A percentile compares a stretch with the other conserved stretches of the same genome.
phyloP scores from a whole-genome alignment of 2,113 vertebrate species.

The Tychaedon coryphoeus region DNA sequence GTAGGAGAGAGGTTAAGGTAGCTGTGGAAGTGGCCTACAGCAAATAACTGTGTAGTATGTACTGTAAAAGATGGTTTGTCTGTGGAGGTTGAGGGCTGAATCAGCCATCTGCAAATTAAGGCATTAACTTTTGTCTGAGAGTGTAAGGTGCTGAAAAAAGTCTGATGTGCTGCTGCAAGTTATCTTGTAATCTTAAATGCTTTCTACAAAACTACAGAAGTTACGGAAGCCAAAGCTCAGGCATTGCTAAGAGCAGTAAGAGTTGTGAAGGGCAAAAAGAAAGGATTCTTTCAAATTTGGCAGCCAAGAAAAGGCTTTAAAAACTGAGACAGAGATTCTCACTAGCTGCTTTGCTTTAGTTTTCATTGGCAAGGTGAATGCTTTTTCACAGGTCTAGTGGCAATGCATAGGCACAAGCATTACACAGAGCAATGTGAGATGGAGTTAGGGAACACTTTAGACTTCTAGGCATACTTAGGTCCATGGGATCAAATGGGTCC shows the following conservation, averaged over 20 bases:
- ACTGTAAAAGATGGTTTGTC: background rate
- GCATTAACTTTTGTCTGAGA: background rate
- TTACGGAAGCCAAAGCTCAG: background rate
- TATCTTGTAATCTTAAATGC: background rate
- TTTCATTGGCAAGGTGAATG: background rate
- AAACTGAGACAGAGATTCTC: background rate
- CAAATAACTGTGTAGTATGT: background rate
- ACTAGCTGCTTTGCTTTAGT: background rate
- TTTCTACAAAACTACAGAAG: background rate
- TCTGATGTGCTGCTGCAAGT: background rate
- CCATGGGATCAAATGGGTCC: background rate
- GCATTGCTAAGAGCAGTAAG: background rate
- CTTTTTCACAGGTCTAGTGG: background rate
- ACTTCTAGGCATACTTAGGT: background rate
- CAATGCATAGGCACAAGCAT: accelerated
- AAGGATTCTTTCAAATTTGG: background rate
- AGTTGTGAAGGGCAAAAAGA: background rate
- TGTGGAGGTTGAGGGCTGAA: background rate
- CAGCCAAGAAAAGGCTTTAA: background rate
- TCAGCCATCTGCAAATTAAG: background rate
- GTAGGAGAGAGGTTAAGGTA: background rate
- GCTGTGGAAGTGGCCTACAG: background rate
- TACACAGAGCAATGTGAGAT: background rate
- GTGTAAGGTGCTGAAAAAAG: background rate
- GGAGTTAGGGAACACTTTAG: background rate